Conservation (phyloP, 2,113 vertebrate species). For the Hepsetus odoe region DNA sequence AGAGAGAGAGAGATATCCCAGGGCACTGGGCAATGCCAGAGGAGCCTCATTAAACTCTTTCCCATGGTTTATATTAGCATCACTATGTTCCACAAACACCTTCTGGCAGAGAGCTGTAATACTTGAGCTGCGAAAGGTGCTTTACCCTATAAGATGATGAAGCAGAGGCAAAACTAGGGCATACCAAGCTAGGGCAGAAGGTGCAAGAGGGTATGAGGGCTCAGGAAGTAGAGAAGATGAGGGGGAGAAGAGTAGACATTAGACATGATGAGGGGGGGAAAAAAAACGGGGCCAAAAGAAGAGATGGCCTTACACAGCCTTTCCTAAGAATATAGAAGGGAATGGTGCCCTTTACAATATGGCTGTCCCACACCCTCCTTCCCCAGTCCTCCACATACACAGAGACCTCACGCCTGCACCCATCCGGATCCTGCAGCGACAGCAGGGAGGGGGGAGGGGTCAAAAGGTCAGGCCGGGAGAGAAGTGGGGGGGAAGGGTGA, state of each 20-base stretch:
- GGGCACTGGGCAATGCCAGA: neutral
- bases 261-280: constrained; percentile 47
- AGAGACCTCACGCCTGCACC: constrained; percentile 67
- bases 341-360: constrained; percentile 80
- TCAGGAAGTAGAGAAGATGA: constrained; percentile 31
- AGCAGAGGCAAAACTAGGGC: neutral
- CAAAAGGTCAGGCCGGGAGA: constrained; percentile 26
- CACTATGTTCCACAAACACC: constrained; percentile 12
- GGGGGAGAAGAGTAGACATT: constrained; percentile 28
- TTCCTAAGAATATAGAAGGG: constrained; percentile 77
- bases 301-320: constrained; percentile 73
- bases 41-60: neutral
- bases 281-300: constrained; percentile 43
- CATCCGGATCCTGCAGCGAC: constrained; percentile 75
- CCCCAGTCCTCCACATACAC: constrained; percentile 81
- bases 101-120: neutral
- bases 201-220: constrained; percentile 26
- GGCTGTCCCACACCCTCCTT: constrained; percentile 78
- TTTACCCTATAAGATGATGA: constrained; percentile 4
- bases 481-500: constrained; percentile 25
- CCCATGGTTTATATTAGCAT: neutral
- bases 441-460: constrained; percentile 46
- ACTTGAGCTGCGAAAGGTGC: neutral
- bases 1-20: constrained; percentile 8
- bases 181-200: neutral